Evolutionary conservation across 2,888 invertebrate genomes (phyloP).

Genomic region (Herminia tarsipennalis): DNA sequence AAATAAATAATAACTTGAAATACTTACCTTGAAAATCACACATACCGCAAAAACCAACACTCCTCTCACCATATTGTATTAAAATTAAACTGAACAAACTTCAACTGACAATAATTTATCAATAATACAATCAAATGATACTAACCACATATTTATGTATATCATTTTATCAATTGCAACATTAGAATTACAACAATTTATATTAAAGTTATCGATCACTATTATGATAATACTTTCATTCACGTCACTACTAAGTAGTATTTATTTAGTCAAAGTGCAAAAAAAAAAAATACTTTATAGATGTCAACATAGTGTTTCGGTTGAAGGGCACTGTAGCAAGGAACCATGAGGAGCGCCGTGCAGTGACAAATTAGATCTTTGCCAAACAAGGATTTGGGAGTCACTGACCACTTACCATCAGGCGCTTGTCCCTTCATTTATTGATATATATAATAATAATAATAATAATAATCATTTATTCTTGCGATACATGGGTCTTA

Average conservation of each 20-base stretch:
- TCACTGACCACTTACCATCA: too few relatives aligned
- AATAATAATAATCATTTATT: too few relatives aligned
- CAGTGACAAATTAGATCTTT: too few relatives aligned
- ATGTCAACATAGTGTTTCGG: too few relatives aligned
- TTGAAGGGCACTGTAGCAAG: too few relatives aligned
- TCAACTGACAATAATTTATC: conserved; percentile 35
- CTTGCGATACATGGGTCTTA: too few relatives aligned
- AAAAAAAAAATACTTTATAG: too few relatives aligned
- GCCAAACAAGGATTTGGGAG: too few relatives aligned
- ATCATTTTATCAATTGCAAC: conserved; percentile 46
- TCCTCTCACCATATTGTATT: conserved; percentile 32
- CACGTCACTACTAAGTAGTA: conserved; percentile 16
- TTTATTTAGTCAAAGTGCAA: neutral
- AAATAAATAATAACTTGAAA: neutral
- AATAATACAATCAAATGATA: conserved; percentile 45
- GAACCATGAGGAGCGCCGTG: too few relatives aligned
- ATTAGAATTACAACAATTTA: conserved; percentile 29
- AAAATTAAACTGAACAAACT: conserved; percentile 36
- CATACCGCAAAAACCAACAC: conserved; percentile 26
- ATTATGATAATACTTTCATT: conserved; percentile 8
- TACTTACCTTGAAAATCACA: conserved; percentile 43
- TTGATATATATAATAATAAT: too few relatives aligned
- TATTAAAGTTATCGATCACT: conserved; percentile 11
- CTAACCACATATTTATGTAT: conserved; percentile 50
- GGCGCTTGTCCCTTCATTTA: too few relatives aligned